Evolutionary conservation across 2,888 invertebrate species (phyloP), one percentile per base, ranked within the genome.

Genomic region (Embidobia sp.): DNA sequence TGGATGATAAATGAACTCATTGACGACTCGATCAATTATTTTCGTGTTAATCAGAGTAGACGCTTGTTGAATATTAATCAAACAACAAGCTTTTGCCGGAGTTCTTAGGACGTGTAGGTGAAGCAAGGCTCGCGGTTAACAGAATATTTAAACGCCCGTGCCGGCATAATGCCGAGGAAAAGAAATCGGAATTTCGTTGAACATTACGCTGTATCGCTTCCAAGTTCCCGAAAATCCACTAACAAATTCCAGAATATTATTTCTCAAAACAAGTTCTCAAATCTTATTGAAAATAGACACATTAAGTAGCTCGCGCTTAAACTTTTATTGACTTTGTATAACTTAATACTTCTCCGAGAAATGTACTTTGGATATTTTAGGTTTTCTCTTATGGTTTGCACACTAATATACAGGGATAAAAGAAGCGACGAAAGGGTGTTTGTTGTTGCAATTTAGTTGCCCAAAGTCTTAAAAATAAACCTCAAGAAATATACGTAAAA

Each of bases 211-310:
- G 8, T 55, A 40, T 18, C 18, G 5, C 18, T 26, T 42, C n/a
- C 3, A 27, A 18, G 19, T 42, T 40, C 19, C 4, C 27, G 5
- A 31, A 44, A 57, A 15, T 44, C 10, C 33, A 26, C 16, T 33
- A n/a, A 6, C 19, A 59, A 46, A 13, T 5, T 33, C 2, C 6
- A 15, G 22, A 33, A 26, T 59, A 44, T 46, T 59, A 26, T 46
- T 59, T 46, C 33, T 15, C 29, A 49, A 37, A 63, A 63, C 40
- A 63, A 61, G 16, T 11, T 27, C n/a, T 26, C 18, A 63, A 63
- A 40, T 35, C 18, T 4, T 22, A 15, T 40, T 42, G 13, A 42
- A 64, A 64, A 64, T 51, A 49, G 29, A 49, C 19, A 18, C 19
- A 29, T 49, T 51, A 42, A 49, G 37, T 29, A 37, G 13, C 19